Percentiles rank a stretch among this genome's conserved stretches.
Evolutionary conservation across 2,888 invertebrate species (phyloP).

Genomic region (Eupeodes luniger): DNA sequence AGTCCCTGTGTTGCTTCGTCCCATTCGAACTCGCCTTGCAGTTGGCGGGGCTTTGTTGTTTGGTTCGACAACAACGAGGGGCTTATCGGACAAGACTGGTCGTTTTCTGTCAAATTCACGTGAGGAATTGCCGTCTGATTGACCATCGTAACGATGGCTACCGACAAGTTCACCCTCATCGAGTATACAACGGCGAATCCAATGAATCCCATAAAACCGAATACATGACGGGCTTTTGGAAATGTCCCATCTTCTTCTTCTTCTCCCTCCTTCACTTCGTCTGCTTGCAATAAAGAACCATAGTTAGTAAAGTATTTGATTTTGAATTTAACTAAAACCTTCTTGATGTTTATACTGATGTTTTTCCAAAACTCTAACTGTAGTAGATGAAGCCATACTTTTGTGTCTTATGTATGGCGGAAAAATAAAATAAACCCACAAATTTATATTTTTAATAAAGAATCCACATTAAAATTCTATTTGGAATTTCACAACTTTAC

Average conservation of each 20-base stretch:
- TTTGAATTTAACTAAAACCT: slow-evolving; percentile 30
- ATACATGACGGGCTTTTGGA: slow-evolving; percentile 89
- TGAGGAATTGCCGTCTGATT: slow-evolving; percentile 88
- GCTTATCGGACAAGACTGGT: slow-evolving; percentile 86
- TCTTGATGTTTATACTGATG: slow-evolving; percentile 6
- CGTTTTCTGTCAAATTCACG: slow-evolving; percentile 86
- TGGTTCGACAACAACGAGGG: slow-evolving; percentile 81
- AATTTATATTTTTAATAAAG: neutral
- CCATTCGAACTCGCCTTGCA: slow-evolving; percentile 90
- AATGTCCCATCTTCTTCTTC: slow-evolving; percentile 78
- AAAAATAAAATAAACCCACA: neutral
- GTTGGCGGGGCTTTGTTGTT: slow-evolving; percentile 76
- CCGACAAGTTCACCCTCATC: slow-evolving; percentile 95
- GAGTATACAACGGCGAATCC: slow-evolving; percentile 96
- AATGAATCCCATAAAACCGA: slow-evolving; percentile 93
- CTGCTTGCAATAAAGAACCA: slow-evolving; percentile 25
- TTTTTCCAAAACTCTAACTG: slow-evolving; percentile 5
- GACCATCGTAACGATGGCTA: slow-evolving; percentile 98
- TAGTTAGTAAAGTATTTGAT: slow-evolving; percentile 28
- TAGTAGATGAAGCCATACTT: neutral
- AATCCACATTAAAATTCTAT: neutral
- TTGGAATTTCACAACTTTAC: slow-evolving; percentile 16
- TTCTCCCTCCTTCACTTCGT: neutral
- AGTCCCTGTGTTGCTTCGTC: slow-evolving; percentile 91
- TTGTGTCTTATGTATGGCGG: neutral